Percentiles rank a stretch among this genome's conserved stretches.
Evolutionary conservation across 2,113 vertebrate species (phyloP).

Genomic region (Pseudorhombus dupliciocellatus): DNA sequence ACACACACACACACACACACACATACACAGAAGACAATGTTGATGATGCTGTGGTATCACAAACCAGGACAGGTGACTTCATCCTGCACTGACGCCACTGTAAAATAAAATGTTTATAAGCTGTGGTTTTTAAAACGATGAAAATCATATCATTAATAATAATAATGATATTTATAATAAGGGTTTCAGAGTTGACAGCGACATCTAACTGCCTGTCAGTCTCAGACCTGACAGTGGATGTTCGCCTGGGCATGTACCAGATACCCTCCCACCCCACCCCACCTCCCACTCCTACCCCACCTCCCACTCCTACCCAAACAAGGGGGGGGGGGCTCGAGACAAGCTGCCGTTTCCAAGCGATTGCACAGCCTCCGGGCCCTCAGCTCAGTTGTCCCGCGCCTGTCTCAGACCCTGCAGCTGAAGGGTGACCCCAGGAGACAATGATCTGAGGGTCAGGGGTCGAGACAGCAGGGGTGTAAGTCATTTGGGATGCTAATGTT

Average conservation of each 20-base stretch:
- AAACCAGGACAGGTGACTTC: constrained; percentile 43
- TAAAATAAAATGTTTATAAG: too few relatives aligned
- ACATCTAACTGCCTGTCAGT: not conserved
- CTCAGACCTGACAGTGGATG: constrained; percentile 32
- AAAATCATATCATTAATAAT: not conserved
- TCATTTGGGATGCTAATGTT: constrained; percentile 62
- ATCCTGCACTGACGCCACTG: not conserved
- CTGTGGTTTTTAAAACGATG: too few relatives aligned
- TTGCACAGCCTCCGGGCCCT: constrained; percentile 30
- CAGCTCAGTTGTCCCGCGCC: constrained; percentile 29
- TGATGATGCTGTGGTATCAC: constrained; percentile 37
- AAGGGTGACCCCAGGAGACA: constrained; percentile 32
- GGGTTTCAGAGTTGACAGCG: too few relatives aligned
- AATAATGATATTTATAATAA: not conserved
- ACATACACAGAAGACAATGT: constrained; percentile 32
- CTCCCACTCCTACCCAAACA: constrained; percentile 17
- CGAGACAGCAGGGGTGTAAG: constrained; percentile 30
- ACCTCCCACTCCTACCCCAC: constrained; percentile 4
- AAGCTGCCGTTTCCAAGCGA: constrained; percentile 53
- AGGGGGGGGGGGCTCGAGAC: constrained; percentile 5
- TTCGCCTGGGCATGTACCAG: constrained; percentile 69
- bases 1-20: constrained; percentile 20
- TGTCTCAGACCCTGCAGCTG: constrained; percentile 50
- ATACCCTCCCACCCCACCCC: constrained; percentile 4
- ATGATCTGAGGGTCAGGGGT: constrained; percentile 51